Conservation (phyloP, 1,140 invertebrate species). For the Micrasema minimum region DNA sequence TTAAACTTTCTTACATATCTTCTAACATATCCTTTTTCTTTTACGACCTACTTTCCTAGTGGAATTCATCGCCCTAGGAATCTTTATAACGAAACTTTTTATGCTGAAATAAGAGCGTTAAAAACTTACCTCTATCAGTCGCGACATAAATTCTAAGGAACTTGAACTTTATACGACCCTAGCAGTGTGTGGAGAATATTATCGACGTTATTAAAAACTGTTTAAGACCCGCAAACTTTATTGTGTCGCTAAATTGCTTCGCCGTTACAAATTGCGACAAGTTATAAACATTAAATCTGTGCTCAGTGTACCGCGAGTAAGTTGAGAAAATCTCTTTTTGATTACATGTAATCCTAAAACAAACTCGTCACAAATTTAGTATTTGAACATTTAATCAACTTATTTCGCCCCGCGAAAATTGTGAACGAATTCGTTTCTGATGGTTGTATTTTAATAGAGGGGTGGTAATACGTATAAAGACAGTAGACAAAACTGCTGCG, state of each 20-base stretch:
- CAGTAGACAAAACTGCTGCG: slow-evolving; percentile 13
- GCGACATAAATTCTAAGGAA: not conserved
- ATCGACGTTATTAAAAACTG: slow-evolving; percentile 21
- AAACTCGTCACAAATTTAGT: not conserved
- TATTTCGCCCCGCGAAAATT: not conserved
- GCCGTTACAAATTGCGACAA: not conserved
- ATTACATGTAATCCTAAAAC: not conserved
- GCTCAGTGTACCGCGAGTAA: slow-evolving; percentile 9
- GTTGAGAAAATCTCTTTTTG: not conserved
- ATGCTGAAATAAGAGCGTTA: slow-evolving; percentile 6
- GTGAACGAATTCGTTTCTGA: slow-evolving; percentile 9
- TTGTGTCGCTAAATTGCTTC: slow-evolving; percentile 1
- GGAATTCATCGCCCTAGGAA: slow-evolving; percentile 13
- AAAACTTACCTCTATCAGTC: not conserved
- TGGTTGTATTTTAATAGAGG: slow-evolving; percentile 13
- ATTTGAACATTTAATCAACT: not conserved
- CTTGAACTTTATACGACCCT: not conserved
- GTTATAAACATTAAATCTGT: slow-evolving; percentile 17
- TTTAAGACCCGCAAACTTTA: not conserved
- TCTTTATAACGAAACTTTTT: slow-evolving; percentile 33
- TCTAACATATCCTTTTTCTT: slow-evolving; percentile 19
- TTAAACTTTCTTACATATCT: slow-evolving; percentile 33
- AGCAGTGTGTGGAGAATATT: slow-evolving; percentile 17
- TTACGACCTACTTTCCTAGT: slow-evolving; percentile 17
- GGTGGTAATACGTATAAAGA: not conserved